Evolutionary conservation across 2,113 vertebrate genomes (phyloP).

Genomic region (Telmatochromis sp.): DNA sequence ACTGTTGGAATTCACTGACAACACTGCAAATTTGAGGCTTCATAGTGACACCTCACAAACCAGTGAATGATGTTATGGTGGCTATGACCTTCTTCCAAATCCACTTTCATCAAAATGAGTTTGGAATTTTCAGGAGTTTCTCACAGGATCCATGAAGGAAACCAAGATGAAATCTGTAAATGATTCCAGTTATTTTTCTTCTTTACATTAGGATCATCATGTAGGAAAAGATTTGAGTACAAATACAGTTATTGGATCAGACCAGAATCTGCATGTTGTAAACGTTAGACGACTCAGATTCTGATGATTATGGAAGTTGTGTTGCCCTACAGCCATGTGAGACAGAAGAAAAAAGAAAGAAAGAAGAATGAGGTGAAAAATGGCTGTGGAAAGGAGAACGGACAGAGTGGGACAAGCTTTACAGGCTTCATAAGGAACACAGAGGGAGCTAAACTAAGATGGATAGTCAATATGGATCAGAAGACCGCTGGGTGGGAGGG

Average conservation of each 20-base stretch:
- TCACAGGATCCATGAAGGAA: neutral
- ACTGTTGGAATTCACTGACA: neutral
- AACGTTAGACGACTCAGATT: neutral
- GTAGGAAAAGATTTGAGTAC: neutral
- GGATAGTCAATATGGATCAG: constrained; percentile 10
- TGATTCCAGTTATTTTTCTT: neutral
- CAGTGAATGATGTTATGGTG: neutral
- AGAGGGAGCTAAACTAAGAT: constrained; percentile 7
- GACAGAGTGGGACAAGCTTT: neutral
- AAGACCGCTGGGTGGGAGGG: neutral
- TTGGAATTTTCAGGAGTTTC: neutral
- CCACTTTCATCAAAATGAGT: neutral
- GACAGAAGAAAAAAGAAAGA: neutral
- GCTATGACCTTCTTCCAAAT: neutral
- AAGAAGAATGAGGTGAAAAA: neutral
- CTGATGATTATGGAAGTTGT: neutral
- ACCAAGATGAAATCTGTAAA: accelerated
- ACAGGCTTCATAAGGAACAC: constrained; percentile 13
- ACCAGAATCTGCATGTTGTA: neutral
- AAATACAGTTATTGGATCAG: neutral
- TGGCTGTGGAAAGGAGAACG: neutral
- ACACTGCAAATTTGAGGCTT: accelerated
- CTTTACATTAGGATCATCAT: neutral
- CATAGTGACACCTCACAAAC: accelerated
- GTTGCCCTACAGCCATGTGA: neutral